Base-by-base conservation (phyloP, 1,140 invertebrate species). In the Charaxes varanes region DNA sequence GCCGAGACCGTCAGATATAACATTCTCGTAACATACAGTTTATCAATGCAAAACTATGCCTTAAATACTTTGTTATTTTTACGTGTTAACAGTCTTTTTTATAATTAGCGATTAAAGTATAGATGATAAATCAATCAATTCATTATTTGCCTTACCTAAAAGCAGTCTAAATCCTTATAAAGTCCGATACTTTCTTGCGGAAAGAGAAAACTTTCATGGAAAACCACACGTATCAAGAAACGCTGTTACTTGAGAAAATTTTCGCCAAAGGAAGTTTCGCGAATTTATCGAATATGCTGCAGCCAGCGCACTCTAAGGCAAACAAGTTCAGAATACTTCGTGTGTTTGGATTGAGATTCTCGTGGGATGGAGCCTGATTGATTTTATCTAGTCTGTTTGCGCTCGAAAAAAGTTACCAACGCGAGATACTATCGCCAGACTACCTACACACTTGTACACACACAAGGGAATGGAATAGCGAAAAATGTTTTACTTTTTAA, bases 151-250 rank as follows among this genome's bases (percentile, higher is more conserved):
- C n/a, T n/a, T n/a, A n/a, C n/a, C n/a, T n/a, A n/a, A n/a, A n/a
- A n/a, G n/a, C n/a, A n/a, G 41, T 45, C 30, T 46, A 53, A 28
- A 53, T 26, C 35, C 13, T 32, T 35, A 14, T 19, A 44, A 54
- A 49, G 22, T 37, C 6, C 28, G 16, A 7, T 17, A 2, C 6
- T 41, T 36, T 41, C 41, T 55, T 57, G 53, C 51, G 44, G 49
- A 38, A 65, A 61, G 36, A 58, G 58, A 58, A 72, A 73, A 74
- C 63, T 78, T 74, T 67, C 58, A 73, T 71, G 58, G 62, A 72
- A 69, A 70, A 70, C 68, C 70, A 60, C 68, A 61, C 63, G 54
- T 55, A 53, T 50, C 47, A 57, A 72, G 69, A 63, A 70, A 64
- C 54, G 53, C 36, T 46, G 53, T 49, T 61, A 54, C 53, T 59